Base-by-base conservation (phyloP, 2,888 invertebrate genomes). In the Philonicus albiceps region DNA sequence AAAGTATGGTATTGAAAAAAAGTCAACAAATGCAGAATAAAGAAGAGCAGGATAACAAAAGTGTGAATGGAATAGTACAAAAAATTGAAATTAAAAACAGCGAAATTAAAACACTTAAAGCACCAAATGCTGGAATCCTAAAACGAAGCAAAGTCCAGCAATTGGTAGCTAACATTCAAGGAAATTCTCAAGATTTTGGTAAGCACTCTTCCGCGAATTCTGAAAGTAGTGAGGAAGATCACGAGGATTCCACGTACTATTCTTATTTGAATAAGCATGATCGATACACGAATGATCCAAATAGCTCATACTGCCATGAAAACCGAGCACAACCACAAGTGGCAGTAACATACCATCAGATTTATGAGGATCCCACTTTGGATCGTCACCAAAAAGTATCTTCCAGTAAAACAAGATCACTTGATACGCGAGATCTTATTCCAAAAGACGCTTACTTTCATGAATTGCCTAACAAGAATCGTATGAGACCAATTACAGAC, bases 401-500 rank as follows among this genome's bases (percentile, higher is more conserved):
- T 40, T 1, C 73, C 5, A 30, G 30, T 49, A 84, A 88, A 78
- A 55, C 88, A 81, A 80, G 78, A 88, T 64, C 88, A 53, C 78
- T 88, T 64, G 88, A 89, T 86, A 88, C 89, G 40, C 76, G 89
- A 64, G 87, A 87, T 92, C 92, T 93, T 89, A 92, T 94, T 84
- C 94, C 94, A 13, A 94, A 94, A 91, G 94, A 94, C 90, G 94
- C 94, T 0, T 94, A 94, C 89, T 94, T 94, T 89, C 94, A 94
- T 89, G 94, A 94, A 86, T 92, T 94, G 53, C 93, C 94, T 0
- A 94, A 94, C 90, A 92, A 93, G 78, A 89, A 89, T 72, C 89
- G 88, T 34, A 80, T 88, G 19, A 80, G 75, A n/a, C 87, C 88
- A 13, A 88, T 88, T 2, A 64, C 64, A n/a, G 88, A 88, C 40